Conservation (phyloP, 2,888 invertebrate genomes). For the Trichogramma evanescens region DNA sequence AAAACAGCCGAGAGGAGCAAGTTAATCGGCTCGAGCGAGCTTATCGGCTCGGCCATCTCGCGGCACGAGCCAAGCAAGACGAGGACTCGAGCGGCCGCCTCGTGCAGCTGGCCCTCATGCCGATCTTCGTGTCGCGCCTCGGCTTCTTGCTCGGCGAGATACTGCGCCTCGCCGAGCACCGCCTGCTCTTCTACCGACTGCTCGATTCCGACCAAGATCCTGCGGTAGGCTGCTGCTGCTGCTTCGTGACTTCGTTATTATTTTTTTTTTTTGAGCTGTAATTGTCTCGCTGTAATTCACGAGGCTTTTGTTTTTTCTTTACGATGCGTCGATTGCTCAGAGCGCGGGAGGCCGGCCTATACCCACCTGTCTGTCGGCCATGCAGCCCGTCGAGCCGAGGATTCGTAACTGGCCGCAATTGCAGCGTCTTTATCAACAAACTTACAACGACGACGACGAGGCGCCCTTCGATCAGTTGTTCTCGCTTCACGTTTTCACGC, state of each 20-base stretch:
- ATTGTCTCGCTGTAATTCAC: no score
- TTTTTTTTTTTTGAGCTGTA: no score
- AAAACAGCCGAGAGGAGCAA: not conserved
- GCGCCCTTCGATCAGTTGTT: slow-evolving; percentile 38
- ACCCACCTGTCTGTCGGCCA: slow-evolving; percentile 43
- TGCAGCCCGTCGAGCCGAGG: slow-evolving; percentile 40
- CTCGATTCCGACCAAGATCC: slow-evolving; percentile 31
- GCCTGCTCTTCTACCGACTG: slow-evolving; percentile 54
- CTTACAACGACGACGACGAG: slow-evolving; percentile 8
- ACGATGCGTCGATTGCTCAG: no score
- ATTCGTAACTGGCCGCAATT: slow-evolving; percentile 29
- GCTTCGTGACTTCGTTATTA: no score
- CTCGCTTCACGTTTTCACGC: slow-evolving; percentile 54
- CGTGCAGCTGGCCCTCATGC: slow-evolving; percentile 49
- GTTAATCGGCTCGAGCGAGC: not conserved
- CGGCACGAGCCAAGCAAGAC: not conserved
- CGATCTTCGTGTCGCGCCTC: slow-evolving; percentile 54
- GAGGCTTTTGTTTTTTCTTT: no score
- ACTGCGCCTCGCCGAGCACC: slow-evolving; percentile 52
- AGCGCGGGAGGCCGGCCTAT: slow-evolving; percentile 8
- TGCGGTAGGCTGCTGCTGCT: not conserved
- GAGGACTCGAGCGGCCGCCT: not conserved
- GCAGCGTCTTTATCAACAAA: slow-evolving; percentile 10
- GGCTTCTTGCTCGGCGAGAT: slow-evolving; percentile 59
- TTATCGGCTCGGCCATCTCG: slow-evolving; percentile 12